These are phyloP conservation scores for Carterocephalus palaemon DNA, from an alignment of 2,888 invertebrate genomes.

Conservation along the genomic window DNA sequence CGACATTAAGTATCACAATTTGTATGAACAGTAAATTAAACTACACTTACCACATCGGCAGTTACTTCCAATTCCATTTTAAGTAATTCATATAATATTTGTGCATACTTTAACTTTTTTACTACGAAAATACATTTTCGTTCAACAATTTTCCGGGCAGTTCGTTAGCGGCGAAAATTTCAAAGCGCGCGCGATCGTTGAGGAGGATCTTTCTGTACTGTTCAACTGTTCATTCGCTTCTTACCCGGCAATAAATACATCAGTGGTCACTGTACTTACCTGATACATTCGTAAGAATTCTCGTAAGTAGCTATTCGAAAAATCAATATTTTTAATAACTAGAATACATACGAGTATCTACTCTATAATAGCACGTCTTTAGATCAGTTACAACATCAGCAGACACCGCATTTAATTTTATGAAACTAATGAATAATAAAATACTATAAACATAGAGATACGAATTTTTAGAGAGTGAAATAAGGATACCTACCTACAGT, in stretches of 20 bases:
- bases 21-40: background rate
- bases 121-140: constrained; percentile 3
- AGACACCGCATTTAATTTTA: too few relatives aligned
- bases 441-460: too few relatives aligned
- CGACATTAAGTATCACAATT: too few relatives aligned
- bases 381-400: too few relatives aligned
- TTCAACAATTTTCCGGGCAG: constrained; percentile 5
- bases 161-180: constrained; percentile 1
- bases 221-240: constrained; percentile 5
- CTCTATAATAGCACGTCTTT: too few relatives aligned
- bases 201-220: constrained; percentile 4
- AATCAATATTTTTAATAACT: too few relatives aligned
- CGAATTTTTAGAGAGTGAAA: too few relatives aligned
- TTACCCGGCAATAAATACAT: constrained; percentile 29
- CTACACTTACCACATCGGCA: constrained; percentile 64
- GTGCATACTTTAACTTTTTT: background rate
- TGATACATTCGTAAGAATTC: background rate
- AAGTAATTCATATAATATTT: constrained; percentile 9
- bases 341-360: too few relatives aligned
- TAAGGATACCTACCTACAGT: too few relatives aligned
- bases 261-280: constrained; percentile 8
- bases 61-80: constrained; percentile 58
- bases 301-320: too few relatives aligned
- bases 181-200: constrained; percentile 2
- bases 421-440: too few relatives aligned